phyloP scores from a whole-genome alignment of 2,113 vertebrate genomes.

The Ceratotherium simum region DNA sequence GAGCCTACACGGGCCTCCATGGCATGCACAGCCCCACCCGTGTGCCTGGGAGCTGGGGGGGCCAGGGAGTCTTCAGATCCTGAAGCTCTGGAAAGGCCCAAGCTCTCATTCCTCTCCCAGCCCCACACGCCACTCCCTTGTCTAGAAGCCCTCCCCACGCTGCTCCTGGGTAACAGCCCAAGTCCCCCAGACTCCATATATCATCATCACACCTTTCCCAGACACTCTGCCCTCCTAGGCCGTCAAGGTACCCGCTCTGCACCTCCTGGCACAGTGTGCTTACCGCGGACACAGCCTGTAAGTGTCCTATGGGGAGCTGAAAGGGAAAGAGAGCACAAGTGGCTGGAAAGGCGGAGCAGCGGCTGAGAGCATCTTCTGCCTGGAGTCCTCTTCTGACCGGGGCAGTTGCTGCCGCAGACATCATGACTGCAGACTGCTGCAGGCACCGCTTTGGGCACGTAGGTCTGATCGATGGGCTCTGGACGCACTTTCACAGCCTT shows the following conservation, averaged over 20 bases:
- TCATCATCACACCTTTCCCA: background rate
- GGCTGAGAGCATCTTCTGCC: background rate
- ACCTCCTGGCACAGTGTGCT: background rate
- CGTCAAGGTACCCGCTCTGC: background rate
- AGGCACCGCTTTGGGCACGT: background rate
- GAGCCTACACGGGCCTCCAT: background rate
- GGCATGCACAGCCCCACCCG: rapidly evolving
- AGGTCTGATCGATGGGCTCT: background rate
- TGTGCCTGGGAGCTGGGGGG: background rate
- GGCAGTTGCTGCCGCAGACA: background rate
- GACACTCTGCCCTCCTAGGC: background rate
- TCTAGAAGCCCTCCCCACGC: background rate
- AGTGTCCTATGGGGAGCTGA: background rate
- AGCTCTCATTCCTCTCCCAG: background rate
- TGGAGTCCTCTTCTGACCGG: background rate
- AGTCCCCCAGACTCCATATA: background rate
- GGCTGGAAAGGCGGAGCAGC: background rate
- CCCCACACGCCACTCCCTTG: background rate
- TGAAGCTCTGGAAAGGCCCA: background rate
- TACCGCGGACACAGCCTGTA: background rate
- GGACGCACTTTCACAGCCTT: background rate
- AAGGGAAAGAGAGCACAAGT: background rate
- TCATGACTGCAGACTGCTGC: too few relatives aligned
- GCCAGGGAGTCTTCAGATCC: background rate
- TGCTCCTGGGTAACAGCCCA: background rate